Evolutionary conservation across 2,797 vertebrate species (phyloP).

Genomic region (Scolopax rusticola): DNA sequence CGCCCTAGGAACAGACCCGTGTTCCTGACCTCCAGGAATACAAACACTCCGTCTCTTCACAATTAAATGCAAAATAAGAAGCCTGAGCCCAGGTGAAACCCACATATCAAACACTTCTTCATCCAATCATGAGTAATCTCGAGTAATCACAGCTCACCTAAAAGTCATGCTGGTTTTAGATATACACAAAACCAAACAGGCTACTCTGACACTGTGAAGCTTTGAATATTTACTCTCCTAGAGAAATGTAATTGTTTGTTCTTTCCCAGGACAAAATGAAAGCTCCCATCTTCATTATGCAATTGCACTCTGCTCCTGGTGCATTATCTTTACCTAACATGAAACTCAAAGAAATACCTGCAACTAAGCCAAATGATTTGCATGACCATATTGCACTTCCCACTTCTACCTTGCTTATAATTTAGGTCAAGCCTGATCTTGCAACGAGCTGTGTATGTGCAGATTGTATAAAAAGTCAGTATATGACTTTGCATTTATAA

Average conservation of each 20-base stretch:
- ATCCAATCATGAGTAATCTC: background rate
- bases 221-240: background rate
- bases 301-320: background rate
- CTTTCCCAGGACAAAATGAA: slow-evolving; percentile 8
- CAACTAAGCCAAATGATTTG: slow-evolving; percentile 18
- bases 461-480: background rate
- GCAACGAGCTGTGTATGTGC: background rate
- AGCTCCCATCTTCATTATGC: background rate
- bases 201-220: background rate
- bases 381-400: background rate
- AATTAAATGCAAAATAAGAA: background rate
- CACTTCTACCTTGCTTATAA: background rate
- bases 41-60: background rate
- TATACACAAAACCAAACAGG: background rate
- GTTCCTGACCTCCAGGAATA: background rate
- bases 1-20: background rate
- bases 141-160: background rate
- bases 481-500: background rate
- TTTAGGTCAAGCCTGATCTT: background rate
- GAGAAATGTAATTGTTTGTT: background rate
- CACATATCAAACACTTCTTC: background rate
- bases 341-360: background rate
- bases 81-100: background rate
- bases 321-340: background rate
- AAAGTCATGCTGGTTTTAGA: background rate